Conservation (phyloP, 2,888 invertebrate species). For the Melinaea menophilus region DNA sequence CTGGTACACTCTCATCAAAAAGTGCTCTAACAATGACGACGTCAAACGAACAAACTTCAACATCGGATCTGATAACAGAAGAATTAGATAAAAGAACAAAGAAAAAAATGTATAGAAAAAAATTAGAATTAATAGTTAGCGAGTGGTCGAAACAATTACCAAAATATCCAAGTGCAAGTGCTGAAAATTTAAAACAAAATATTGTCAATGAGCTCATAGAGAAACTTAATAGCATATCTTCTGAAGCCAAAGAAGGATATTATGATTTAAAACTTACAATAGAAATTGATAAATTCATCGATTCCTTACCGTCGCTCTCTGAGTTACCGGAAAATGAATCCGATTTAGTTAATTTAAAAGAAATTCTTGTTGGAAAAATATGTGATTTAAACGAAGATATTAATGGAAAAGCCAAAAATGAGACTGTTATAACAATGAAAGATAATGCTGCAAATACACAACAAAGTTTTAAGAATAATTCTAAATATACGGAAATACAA, state of each 20-base stretch:
- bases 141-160: conserved; percentile 48
- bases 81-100: conserved; percentile 2
- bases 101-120: conserved; percentile 32
- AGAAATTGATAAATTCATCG: conserved; percentile 44
- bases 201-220: conserved; percentile 42
- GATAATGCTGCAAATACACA: background rate
- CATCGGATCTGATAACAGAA: conserved; percentile 19
- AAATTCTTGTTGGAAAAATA: conserved; percentile 42
- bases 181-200: conserved; percentile 39
- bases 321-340: conserved; percentile 19
- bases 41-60: conserved; percentile 17
- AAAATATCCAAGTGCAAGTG: conserved; percentile 34
- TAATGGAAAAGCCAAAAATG: conserved; percentile 6
- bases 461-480: conserved; percentile 4
- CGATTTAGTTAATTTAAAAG: conserved; percentile 38
- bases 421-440: background rate
- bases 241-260: conserved; percentile 23
- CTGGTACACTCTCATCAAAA: conserved; percentile 1
- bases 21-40: conserved; percentile 2
- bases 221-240: conserved; percentile 38
- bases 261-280: conserved; percentile 39
- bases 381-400: conserved; percentile 32
- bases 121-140: conserved; percentile 37
- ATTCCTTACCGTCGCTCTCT: conserved; percentile 33
- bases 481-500: conserved; percentile 8